Evolutionary conservation across 2,113 vertebrate species (phyloP).

Genomic region (Anser brachyrhynchus): DNA sequence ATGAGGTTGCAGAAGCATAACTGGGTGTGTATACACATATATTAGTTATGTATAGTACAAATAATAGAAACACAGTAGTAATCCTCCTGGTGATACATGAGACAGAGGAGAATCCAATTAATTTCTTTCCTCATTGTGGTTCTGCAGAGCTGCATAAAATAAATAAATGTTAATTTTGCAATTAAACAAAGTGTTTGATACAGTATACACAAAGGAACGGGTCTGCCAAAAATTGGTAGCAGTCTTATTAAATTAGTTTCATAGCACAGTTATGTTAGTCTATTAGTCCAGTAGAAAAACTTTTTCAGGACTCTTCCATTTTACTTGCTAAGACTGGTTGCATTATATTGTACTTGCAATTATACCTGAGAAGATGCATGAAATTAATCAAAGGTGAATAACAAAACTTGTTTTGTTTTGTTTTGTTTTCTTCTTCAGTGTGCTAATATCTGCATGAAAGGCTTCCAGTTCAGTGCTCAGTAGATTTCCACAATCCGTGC

Average conservation of each 20-base stretch:
- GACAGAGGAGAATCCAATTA: background rate
- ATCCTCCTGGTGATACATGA: background rate
- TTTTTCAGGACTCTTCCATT: background rate
- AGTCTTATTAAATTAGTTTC: background rate
- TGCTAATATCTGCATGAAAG: constrained; percentile 38
- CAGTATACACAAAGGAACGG: background rate
- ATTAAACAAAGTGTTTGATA: background rate
- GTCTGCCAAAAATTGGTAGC: background rate
- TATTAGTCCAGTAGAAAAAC: background rate
- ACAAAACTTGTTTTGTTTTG: background rate
- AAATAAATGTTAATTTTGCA: background rate
- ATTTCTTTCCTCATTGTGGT: background rate
- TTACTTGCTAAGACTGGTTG: background rate
- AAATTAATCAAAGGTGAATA: background rate
- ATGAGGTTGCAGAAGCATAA: background rate
- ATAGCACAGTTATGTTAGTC: background rate
- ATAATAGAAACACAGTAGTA: background rate
- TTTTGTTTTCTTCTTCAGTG: background rate
- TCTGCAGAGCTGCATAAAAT: background rate
- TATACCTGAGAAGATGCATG: background rate
- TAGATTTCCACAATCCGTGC: constrained; percentile 40
- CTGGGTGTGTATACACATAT: background rate
- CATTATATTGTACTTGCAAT: background rate
- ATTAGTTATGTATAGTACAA: background rate
- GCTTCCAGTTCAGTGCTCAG: constrained; percentile 5